A percentile compares a stretch with the other conserved stretches of the same genome.
Conservation (phyloP, 2,888 invertebrate species). For the Metalampra italica region DNA sequence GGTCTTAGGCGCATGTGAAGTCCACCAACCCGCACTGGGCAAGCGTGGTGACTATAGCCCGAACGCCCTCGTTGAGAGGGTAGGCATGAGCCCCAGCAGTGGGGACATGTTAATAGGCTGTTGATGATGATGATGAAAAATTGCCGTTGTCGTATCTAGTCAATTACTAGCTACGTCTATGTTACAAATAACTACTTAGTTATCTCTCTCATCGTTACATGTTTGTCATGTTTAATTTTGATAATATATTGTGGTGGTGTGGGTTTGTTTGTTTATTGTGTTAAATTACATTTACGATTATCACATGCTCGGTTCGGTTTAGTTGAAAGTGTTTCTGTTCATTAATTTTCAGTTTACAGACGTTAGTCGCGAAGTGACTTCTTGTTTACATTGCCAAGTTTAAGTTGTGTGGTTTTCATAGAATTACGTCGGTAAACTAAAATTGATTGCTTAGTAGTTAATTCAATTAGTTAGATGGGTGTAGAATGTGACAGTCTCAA, state of each 20-base stretch:
- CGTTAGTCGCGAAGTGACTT: too few relatives aligned
- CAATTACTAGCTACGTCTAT: not conserved
- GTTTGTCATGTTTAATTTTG: constrained; percentile 1
- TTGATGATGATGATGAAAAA: too few relatives aligned
- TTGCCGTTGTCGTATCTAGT: not conserved
- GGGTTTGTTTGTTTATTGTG: not conserved
- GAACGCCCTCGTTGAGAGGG: too few relatives aligned
- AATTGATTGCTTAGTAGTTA: too few relatives aligned
- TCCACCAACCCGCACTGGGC: too few relatives aligned
- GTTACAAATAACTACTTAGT: constrained; percentile 1
- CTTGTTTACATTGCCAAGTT: not conserved
- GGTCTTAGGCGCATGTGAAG: too few relatives aligned
- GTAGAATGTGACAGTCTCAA: too few relatives aligned
- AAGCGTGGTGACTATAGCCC: too few relatives aligned
- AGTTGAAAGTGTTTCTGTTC: not conserved
- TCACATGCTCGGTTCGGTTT: not conserved
- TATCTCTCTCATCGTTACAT: not conserved
- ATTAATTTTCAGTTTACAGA: not conserved
- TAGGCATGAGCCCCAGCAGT: too few relatives aligned
- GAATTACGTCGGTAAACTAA: not conserved
- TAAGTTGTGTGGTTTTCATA: not conserved
- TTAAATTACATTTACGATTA: not conserved
- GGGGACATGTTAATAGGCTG: too few relatives aligned
- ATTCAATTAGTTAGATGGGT: too few relatives aligned
- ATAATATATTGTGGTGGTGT: not conserved